These are phyloP conservation scores for Vesta saturnalis DNA, from an alignment of 2,888 invertebrate species.

Conservation along the genomic window DNA sequence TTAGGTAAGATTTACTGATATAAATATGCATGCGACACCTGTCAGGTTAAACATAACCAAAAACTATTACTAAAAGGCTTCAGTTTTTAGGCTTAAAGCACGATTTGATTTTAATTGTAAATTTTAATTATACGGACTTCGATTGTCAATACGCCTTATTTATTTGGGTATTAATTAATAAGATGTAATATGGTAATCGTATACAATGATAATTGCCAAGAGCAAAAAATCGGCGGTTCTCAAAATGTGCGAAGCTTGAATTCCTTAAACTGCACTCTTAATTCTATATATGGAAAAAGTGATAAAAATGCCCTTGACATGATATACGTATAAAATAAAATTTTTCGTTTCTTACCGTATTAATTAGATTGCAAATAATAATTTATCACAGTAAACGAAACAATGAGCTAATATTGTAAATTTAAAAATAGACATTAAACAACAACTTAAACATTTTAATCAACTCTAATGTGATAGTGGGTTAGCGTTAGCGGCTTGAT, in stretches of 20 bases:
- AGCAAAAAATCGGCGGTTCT: slow-evolving; percentile 20
- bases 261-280: not conserved
- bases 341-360: not conserved
- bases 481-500: not conserved
- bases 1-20: slow-evolving; percentile 55
- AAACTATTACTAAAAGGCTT: too few relatives aligned
- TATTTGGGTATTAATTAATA: not conserved
- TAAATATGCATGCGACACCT: slow-evolving; percentile 16
- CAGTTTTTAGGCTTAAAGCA: too few relatives aligned
- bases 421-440: not conserved
- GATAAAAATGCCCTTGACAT: slow-evolving; percentile 23
- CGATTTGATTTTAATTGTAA: too few relatives aligned
- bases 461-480: not conserved
- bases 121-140: too few relatives aligned
- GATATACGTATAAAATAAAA: not conserved
- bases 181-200: not conserved
- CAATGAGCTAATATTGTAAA: not conserved
- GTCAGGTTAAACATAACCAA: slow-evolving; percentile 27
- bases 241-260: slow-evolving; percentile 8
- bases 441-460: not conserved
- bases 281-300: slow-evolving; percentile 23
- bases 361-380: not conserved
- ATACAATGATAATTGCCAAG: too few relatives aligned
- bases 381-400: not conserved
- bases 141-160: too few relatives aligned